Evolutionary conservation across 2,113 vertebrate genomes (phyloP).

Genomic region (Aegithalos caudatus): DNA sequence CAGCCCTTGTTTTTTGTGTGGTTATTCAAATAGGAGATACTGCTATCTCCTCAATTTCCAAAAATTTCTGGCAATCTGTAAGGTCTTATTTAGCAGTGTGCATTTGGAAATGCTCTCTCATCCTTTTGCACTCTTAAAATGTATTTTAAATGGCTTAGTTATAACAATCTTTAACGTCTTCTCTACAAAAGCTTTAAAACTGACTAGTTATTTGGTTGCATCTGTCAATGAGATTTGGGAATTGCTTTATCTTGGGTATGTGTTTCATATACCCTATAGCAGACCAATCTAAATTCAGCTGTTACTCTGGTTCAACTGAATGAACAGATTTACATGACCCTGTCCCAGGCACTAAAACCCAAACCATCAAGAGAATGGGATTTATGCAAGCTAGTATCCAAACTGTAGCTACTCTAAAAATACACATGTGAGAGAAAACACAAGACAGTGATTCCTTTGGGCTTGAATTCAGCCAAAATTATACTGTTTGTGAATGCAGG

Average conservation of each 20-base stretch:
- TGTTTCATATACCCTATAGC: neutral
- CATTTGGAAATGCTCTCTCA: neutral
- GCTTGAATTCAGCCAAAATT: neutral
- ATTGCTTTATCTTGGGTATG: neutral
- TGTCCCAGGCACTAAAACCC: neutral
- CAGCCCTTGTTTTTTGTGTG: neutral
- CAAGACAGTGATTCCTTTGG: neutral
- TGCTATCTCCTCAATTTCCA: neutral
- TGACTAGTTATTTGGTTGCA: neutral
- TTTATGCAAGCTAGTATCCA: neutral
- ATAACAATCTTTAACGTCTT: neutral
- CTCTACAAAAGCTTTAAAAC: neutral
- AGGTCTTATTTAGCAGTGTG: neutral
- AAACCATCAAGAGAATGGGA: neutral
- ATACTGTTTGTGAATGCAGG: neutral
- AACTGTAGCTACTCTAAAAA: neutral
- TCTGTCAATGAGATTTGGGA: neutral
- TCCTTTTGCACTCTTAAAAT: neutral
- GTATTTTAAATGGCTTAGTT: neutral
- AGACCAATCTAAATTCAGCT: neutral
- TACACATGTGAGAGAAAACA: neutral
- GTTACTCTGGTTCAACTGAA: neutral
- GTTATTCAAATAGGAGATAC: slow-evolving; percentile 8
- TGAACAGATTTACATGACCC: neutral
- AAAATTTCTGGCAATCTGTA: neutral